These are phyloP conservation scores for Timema cristinae DNA, from an alignment of 2,888 invertebrate species.

Conservation along the genomic window DNA sequence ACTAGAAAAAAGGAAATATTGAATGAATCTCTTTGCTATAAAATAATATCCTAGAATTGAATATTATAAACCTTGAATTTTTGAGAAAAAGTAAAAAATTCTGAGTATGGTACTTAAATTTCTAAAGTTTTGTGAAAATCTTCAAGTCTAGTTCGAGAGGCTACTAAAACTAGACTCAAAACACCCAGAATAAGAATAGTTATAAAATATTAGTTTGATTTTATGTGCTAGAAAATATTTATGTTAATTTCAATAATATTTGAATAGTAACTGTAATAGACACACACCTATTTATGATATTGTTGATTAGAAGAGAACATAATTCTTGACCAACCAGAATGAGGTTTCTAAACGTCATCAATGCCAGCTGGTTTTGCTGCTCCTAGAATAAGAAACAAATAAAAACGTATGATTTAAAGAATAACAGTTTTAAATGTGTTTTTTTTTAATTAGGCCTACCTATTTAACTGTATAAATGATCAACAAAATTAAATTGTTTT, in stretches of 20 bases:
- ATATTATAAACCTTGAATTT: too few relatives aligned
- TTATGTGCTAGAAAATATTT: neutral
- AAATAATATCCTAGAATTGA: too few relatives aligned
- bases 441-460: neutral
- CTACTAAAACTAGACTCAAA: neutral
- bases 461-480: too few relatives aligned
- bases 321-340: constrained; percentile 74
- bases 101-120: too few relatives aligned
- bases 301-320: constrained; percentile 71
- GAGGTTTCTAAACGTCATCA: constrained; percentile 64
- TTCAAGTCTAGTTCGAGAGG: too few relatives aligned
- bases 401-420: constrained; percentile 29
- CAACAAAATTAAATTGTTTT: too few relatives aligned
- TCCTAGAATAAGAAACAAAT: constrained; percentile 45
- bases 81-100: too few relatives aligned
- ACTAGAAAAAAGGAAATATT: too few relatives aligned
- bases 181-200: neutral
- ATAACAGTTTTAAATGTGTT: neutral
- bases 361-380: constrained; percentile 54
- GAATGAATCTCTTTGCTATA: too few relatives aligned
- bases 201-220: neutral
- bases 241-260: constrained; percentile 7
- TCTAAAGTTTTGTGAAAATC: too few relatives aligned
- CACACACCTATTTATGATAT: constrained; percentile 69
- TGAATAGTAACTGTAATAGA: neutral